Evolutionary conservation across 2,888 invertebrate genomes (phyloP).

Genomic region (Orchesellides sinensis): DNA sequence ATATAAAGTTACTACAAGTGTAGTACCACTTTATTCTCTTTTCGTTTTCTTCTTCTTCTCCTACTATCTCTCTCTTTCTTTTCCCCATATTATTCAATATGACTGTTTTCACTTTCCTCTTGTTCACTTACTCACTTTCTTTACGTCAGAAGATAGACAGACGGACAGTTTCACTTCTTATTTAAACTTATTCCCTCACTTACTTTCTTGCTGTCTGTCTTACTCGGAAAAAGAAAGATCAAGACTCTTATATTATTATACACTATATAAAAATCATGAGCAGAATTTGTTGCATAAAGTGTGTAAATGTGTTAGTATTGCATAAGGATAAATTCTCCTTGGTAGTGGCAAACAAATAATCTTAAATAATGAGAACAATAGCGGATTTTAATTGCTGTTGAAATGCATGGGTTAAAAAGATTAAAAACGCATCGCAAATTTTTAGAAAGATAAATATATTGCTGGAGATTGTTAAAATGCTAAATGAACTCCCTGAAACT

Average conservation of each 20-base stretch:
- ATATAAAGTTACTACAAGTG: not conserved
- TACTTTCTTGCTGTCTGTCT: conserved; percentile 18
- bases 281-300: too few relatives aligned
- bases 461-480: too few relatives aligned
- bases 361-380: too few relatives aligned
- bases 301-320: too few relatives aligned
- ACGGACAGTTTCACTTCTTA: conserved; percentile 54
- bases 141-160: conserved; percentile 42
- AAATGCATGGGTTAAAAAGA: too few relatives aligned
- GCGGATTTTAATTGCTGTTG: too few relatives aligned
- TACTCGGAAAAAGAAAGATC: conserved; percentile 31
- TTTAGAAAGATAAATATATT: too few relatives aligned
- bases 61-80: not conserved
- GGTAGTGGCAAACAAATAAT: too few relatives aligned
- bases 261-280: too few relatives aligned
- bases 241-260: conserved; percentile 47
- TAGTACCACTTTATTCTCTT: conserved; percentile 2
- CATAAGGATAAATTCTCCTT: too few relatives aligned
- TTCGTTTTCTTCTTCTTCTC: not conserved
- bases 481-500: too few relatives aligned
- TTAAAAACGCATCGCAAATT: too few relatives aligned
- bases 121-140: conserved; percentile 29
- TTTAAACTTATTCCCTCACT: conserved; percentile 24
- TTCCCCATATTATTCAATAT: not conserved
- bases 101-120: not conserved